Evolutionary conservation across 2,113 vertebrate species (phyloP).

Genomic region (Ochotona curzoniae): DNA sequence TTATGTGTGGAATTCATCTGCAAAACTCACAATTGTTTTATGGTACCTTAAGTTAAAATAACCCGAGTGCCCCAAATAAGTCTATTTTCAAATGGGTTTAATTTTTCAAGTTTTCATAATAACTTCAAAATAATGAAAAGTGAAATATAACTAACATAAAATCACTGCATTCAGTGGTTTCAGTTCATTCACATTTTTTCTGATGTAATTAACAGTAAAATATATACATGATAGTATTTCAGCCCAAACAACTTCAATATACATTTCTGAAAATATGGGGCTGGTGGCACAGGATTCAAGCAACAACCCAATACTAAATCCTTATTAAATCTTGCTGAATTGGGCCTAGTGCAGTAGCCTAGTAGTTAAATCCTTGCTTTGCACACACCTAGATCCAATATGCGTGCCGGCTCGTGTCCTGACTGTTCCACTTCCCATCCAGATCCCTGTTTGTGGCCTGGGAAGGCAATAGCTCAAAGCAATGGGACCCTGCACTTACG

Average conservation of each 20-base stretch:
- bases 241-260: background rate
- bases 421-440: too few species aligned
- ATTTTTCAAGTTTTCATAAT: conserved; percentile 18
- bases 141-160: background rate
- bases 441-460: too few species aligned
- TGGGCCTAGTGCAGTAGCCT: too few species aligned
- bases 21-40: background rate
- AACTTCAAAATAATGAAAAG: background rate
- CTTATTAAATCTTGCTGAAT: background rate
- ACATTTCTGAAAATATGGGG: background rate
- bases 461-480: too few species aligned
- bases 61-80: background rate
- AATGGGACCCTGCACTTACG: too few species aligned
- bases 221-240: background rate
- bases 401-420: too few species aligned
- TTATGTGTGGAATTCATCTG: background rate
- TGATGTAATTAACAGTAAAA: background rate
- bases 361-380: too few species aligned
- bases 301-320: background rate
- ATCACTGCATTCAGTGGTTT: background rate
- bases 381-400: too few species aligned
- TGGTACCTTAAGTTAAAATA: background rate
- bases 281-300: background rate
- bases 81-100: background rate
- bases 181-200: background rate